Base-by-base conservation (phyloP, 2,113 vertebrate genomes). In the Mustela lutreola region DNA sequence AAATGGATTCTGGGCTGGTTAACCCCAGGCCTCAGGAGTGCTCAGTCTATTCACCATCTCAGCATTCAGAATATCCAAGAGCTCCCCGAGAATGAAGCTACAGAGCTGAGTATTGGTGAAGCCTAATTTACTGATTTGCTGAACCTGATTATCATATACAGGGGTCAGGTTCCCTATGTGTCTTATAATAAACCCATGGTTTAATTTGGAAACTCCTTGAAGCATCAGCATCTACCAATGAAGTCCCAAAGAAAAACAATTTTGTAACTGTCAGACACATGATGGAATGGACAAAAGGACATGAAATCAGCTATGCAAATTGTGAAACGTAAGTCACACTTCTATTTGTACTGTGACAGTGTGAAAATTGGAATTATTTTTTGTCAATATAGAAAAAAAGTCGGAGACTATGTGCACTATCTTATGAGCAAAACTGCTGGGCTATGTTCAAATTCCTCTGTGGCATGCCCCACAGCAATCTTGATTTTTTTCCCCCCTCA, bases 341-440 rank as follows among this genome's bases (percentile, higher is more conserved):
- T 97, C 95, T 73, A 97, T 98, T 97, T 98, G 88, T 60, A n/a
- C 91, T 88, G 67, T 97, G 98, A 98, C 97, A 98, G 95, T 96
- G 84, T 97, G 95, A 98, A 98, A 94, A 98, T 97, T 98, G 97
- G 85, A 98, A 96, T 97, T 94, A 97, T 94, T 95, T 97, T 98
- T 97, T 92, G 96, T 97, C 97, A 97, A 98, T 97, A 98, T n/a
- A 81, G 81, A 82, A 86, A 65, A 96, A 91, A 89, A 90, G 53
- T 22, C 79, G 91, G 70, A 88, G 83, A 81, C 24, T 84, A 60
- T 33, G 22, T 71, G 42, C 53, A 85, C 60, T 71, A 36, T 85
- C 65, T 97, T 79, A 89, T 5, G 87, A 91, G 95, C 89, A 86
- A 93, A 97, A 92, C 62, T n/a, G 63, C n/a, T 85, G 15, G 50